Percentiles rank a stretch among this genome's conserved stretches.
phyloP scores from a whole-genome alignment of 2,797 vertebrate genomes.

The Momotus momota region DNA sequence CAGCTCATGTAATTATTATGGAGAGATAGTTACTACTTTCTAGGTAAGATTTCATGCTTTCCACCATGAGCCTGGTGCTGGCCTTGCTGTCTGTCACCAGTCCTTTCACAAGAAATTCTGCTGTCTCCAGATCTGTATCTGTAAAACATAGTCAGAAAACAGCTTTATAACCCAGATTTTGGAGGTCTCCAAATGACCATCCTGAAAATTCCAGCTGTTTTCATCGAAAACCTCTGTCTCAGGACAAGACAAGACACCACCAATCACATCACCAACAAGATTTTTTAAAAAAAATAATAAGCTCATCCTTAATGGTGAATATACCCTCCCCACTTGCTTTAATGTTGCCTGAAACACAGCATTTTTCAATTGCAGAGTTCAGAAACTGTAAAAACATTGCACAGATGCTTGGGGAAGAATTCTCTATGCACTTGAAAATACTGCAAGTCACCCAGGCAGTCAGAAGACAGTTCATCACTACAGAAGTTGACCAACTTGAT shows the following conservation, averaged over 20 bases:
- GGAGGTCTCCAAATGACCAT: neutral
- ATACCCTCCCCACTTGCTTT: neutral
- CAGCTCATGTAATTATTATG: conserved; percentile 52
- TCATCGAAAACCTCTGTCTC: neutral
- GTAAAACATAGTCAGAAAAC: neutral
- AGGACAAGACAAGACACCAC: neutral
- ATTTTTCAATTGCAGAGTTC: neutral
- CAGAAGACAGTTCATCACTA: neutral
- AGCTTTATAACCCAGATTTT: neutral
- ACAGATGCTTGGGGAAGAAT: neutral
- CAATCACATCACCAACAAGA: fast-evolving
- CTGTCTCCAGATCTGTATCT: neutral
- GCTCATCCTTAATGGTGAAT: neutral
- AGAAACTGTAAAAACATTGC: neutral
- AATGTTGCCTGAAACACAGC: neutral
- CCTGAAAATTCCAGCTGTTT: neutral
- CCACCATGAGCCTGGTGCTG: neutral
- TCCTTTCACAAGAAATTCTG: neutral
- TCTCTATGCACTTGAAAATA: neutral
- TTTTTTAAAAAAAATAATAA: neutral
- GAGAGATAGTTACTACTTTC: neutral
- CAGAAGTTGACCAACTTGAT: neutral
- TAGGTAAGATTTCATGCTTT: conserved; percentile 5
- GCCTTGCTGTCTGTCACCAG: neutral
- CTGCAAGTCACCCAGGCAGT: fast-evolving